These are phyloP conservation scores for Marmota flaviventris DNA, from an alignment of 2,113 vertebrate species.

Conservation along the genomic window DNA sequence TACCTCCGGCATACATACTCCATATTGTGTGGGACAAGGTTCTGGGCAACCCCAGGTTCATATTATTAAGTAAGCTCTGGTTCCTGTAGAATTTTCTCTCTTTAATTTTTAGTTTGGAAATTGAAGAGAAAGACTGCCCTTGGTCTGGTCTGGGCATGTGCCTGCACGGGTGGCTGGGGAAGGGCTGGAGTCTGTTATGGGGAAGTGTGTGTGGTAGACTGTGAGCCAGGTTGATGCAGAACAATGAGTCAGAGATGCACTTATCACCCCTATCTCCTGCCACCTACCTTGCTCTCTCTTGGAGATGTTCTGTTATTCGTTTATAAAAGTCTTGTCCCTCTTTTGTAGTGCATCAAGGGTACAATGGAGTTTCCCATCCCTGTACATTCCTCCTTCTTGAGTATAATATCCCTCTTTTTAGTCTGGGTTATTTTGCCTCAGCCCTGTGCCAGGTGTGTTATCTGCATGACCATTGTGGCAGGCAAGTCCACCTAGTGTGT, in stretches of 20 bases:
- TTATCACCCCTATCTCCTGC: neutral
- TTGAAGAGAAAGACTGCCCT: neutral
- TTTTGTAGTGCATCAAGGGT: neutral
- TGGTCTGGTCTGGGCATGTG: neutral
- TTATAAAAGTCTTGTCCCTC: neutral
- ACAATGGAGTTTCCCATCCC: neutral
- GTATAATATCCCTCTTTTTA: neutral
- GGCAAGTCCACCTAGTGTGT: neutral
- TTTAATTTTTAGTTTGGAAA: neutral
- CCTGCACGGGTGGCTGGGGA: neutral
- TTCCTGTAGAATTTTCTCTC: neutral
- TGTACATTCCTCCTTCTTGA: neutral
- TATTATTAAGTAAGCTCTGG: neutral
- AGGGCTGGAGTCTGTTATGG: neutral
- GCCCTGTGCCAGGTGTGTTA: neutral
- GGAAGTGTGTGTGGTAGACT: accelerated
- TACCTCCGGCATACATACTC: neutral
- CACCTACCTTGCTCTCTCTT: neutral
- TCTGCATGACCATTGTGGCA: neutral
- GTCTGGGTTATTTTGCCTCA: neutral
- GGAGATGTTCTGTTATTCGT: neutral
- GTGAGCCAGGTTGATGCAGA: neutral
- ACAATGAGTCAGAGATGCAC: neutral
- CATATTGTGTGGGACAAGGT: neutral
- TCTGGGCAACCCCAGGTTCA: neutral